Percentiles rank a stretch among this genome's conserved stretches.
Evolutionary conservation across 2,113 vertebrate species (phyloP).

Genomic region (Mola mola): DNA sequence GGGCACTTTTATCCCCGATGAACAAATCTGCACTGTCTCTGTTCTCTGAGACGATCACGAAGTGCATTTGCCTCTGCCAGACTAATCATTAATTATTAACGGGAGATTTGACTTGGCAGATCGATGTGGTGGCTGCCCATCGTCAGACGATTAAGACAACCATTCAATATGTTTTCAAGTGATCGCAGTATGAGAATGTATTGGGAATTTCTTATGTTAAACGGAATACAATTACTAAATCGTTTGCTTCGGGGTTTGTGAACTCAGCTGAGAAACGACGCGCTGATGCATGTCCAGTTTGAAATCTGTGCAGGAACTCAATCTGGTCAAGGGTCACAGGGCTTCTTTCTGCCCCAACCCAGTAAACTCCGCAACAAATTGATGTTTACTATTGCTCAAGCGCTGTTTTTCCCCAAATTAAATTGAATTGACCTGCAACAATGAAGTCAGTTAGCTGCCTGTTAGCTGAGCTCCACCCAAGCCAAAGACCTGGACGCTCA

Average conservation of each 20-base stretch:
- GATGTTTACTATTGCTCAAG: too few relatives aligned
- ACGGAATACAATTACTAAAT: not conserved
- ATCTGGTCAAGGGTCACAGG: not conserved
- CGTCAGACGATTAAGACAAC: constrained; percentile 11
- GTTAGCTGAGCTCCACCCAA: too few relatives aligned
- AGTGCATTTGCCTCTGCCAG: constrained; percentile 71
- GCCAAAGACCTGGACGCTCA: too few relatives aligned
- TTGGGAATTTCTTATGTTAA: constrained; percentile 14
- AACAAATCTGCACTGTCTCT: constrained; percentile 60
- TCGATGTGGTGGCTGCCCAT: constrained; percentile 47
- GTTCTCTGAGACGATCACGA: constrained; percentile 53
- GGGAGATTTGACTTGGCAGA: constrained; percentile 62
- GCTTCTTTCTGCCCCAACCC: too few relatives aligned
- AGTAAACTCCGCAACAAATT: too few relatives aligned
- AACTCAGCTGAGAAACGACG: not conserved
- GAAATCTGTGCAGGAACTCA: not conserved
- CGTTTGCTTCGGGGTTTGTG: constrained; percentile 2
- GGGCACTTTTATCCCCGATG: constrained; percentile 60
- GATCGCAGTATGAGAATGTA: constrained; percentile 26
- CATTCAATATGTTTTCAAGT: constrained; percentile 19
- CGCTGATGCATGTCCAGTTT: not conserved
- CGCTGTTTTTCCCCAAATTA: too few relatives aligned
- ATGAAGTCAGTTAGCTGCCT: too few relatives aligned
- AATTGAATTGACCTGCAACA: too few relatives aligned
- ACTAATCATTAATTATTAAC: constrained; percentile 74